Conservation (phyloP, 2,113 vertebrate genomes). For the Canis aureus region DNA sequence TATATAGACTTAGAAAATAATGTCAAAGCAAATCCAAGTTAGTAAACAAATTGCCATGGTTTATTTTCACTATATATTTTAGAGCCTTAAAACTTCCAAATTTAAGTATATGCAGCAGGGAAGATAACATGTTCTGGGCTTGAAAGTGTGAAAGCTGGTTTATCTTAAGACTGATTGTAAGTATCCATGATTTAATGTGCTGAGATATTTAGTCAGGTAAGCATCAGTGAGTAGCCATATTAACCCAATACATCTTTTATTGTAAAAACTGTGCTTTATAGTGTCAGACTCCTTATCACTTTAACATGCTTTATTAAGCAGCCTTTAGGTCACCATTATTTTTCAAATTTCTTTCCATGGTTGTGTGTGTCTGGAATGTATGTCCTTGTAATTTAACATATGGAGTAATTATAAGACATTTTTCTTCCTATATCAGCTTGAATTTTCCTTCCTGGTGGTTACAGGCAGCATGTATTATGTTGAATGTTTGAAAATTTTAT, state of each 20-base stretch:
- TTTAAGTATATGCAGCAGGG: conserved; percentile 71
- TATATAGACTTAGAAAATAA: conserved; percentile 78
- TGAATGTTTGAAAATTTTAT: conserved; percentile 62
- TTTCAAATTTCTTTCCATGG: conserved; percentile 95
- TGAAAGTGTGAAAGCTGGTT: conserved; percentile 88
- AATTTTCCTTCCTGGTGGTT: conserved; percentile 91
- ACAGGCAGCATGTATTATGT: conserved; percentile 83
- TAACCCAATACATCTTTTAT: conserved; percentile 99
- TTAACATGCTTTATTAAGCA: conserved; percentile 99
- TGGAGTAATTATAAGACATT: conserved; percentile 90
- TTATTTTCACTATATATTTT: conserved; percentile 76
- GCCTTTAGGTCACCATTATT: conserved; percentile 97
- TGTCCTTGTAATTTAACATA: conserved; percentile 91
- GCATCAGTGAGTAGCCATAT: conserved; percentile 99
- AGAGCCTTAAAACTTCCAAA: conserved; percentile 78
- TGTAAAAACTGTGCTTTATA: conserved; percentile 99
- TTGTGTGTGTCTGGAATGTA: conserved; percentile 91
- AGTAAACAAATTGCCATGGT: conserved; percentile 70
- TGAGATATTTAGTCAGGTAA: conserved; percentile 98
- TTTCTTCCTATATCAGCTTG: conserved; percentile 91
- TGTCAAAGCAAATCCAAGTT: conserved; percentile 76
- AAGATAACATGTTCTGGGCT: conserved; percentile 81
- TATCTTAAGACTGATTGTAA: conserved; percentile 94
- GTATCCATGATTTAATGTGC: conserved; percentile 94
- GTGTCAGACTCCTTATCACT: conserved; percentile 95